phyloP scores from a whole-genome alignment of 2,113 vertebrate species.

The Heptranchias perlo region DNA sequence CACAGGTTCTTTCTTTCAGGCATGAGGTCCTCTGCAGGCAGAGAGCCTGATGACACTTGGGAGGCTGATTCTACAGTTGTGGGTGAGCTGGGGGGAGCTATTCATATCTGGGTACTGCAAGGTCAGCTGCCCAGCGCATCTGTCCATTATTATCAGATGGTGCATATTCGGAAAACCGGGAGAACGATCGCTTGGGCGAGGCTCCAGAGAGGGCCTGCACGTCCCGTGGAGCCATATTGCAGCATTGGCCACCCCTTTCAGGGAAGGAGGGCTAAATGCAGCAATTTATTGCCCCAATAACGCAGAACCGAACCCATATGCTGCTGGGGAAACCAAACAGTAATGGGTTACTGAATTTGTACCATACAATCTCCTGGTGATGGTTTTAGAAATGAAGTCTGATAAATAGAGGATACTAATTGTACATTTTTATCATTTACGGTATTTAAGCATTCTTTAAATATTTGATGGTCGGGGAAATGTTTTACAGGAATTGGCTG shows the following conservation, averaged over 20 bases:
- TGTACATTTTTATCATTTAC: slow-evolving; percentile 23
- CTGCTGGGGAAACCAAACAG: not conserved
- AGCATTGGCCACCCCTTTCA: not conserved
- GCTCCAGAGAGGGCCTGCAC: not conserved
- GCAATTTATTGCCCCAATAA: not conserved
- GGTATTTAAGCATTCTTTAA: not conserved
- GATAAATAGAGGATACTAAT: not conserved
- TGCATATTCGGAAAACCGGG: too few relatives aligned
- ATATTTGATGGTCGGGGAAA: slow-evolving; percentile 10
- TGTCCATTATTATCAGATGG: not conserved
- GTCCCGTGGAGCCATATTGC: not conserved
- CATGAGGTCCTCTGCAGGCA: too few relatives aligned
- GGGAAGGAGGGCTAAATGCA: not conserved
- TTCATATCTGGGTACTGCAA: not conserved
- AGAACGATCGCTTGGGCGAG: not conserved
- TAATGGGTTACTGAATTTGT: not conserved
- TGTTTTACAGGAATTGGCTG: not conserved
- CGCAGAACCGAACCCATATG: not conserved
- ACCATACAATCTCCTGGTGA: not conserved
- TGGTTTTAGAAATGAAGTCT: not conserved
- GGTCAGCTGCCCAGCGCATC: not conserved
- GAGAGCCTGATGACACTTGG: not conserved
- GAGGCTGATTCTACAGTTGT: too few relatives aligned
- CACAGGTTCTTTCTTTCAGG: not conserved
- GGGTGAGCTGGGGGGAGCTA: too few relatives aligned